These are phyloP conservation scores for Theocolax elegans DNA, from an alignment of 1,140 invertebrate genomes.

Conservation along the genomic window DNA sequence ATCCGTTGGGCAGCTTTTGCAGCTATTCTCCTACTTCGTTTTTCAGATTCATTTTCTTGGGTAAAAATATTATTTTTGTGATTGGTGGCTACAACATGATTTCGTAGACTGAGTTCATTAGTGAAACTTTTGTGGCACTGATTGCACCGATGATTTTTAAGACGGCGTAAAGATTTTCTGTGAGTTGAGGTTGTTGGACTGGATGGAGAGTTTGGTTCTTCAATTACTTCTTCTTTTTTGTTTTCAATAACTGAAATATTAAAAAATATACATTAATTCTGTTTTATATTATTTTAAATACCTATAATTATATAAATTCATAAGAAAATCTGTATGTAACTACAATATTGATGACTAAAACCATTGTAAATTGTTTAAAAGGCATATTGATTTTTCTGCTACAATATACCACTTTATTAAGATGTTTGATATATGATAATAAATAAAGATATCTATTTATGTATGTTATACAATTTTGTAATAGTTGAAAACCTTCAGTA, in stretches of 20 bases:
- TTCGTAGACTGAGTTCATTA: conserved; percentile 62
- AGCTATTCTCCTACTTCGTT: conserved; percentile 62
- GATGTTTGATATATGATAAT: background rate
- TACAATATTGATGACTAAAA: too few species aligned
- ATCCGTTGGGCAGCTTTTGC: conserved; percentile 64
- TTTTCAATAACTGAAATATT: conserved; percentile 22
- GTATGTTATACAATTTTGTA: background rate
- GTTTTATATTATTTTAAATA: too few species aligned
- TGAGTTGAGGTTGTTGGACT: conserved; percentile 51
- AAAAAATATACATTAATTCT: too few species aligned
- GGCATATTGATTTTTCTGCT: too few species aligned
- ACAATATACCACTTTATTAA: background rate
- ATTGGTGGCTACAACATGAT: conserved; percentile 63
- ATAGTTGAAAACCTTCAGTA: background rate
- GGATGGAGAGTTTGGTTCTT: conserved; percentile 52
- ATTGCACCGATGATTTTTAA: conserved; percentile 57
- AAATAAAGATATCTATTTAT: background rate
- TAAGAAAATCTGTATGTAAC: too few species aligned
- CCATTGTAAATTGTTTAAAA: too few species aligned
- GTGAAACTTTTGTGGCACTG: conserved; percentile 61
- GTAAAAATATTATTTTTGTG: conserved; percentile 61
- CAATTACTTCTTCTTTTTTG: conserved; percentile 24
- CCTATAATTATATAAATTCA: too few species aligned
- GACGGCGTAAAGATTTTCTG: conserved; percentile 53
- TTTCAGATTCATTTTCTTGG: conserved; percentile 64